Evolutionary conservation across 2,888 invertebrate species (phyloP), one percentile per base, ranked within the genome.

Genomic region (Notodonta ziczac): DNA sequence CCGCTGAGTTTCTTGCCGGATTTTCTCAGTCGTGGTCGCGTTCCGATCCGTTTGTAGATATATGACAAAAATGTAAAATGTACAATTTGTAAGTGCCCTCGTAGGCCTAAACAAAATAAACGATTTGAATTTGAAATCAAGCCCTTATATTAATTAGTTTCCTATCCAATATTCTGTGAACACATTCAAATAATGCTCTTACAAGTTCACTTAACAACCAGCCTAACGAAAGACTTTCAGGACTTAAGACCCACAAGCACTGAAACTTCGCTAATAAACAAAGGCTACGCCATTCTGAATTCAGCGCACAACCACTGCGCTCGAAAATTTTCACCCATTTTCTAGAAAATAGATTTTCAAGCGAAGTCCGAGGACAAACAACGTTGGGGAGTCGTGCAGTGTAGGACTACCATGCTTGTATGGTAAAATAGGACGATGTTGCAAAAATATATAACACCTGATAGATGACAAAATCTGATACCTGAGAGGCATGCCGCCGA

Each of bases 241-340:
- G 46, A n/a, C 62, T 70, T 58, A 65, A 70, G 60, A 62, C 60
- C 65, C 63, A 63, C 70, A 65, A 67, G 66, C 68, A 66, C 68
- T 58, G 62, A 24, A 77, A 76, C 69, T 73, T 77, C 56, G 55
- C 69, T 76, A 79, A 80, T 82, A 78, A 80, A 81, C 76, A 77
- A 73, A 69, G 73, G 74, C 69, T 63, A 66, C 67, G 59, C 71
- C 65, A 81, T 86, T 87, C 78, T 65, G 79, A 74, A 88, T 88
- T 86, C 88, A 82, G 71, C 60, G 70, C 85, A 78, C 84, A 78
- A 54, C 61, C 63, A 69, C 67, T 60, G 74, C 74, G 76, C 81
- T 84, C 76, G 82, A 80, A 83, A 85, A 84, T 87, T 87, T 84
- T 86, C 86, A 83, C 80, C 82, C 81, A 79, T 83, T 82, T 78